These are phyloP conservation scores for Euclidia mi DNA, from an alignment of 2,888 invertebrate species.

Conservation along the genomic window DNA sequence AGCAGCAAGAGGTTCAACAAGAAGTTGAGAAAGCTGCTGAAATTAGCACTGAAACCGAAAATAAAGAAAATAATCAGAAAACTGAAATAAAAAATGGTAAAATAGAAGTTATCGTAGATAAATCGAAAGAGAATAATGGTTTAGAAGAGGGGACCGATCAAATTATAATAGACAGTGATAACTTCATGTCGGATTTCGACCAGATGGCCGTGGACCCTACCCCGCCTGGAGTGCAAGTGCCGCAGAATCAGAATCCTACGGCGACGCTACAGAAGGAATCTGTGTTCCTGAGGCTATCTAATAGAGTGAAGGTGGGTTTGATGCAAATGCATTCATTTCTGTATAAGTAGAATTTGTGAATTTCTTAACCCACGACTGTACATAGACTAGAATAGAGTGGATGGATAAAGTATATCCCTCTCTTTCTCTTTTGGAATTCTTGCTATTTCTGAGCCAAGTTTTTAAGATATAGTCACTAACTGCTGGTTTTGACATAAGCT, in stretches of 20 bases:
- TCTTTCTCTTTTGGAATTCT: too few species aligned
- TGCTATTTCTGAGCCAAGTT: too few species aligned
- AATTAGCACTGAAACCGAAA: slow-evolving; percentile 62
- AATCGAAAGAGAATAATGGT: slow-evolving; percentile 70
- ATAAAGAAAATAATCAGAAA: slow-evolving; percentile 67
- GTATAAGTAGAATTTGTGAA: too few species aligned
- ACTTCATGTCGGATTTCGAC: slow-evolving; percentile 88
- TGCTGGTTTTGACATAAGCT: too few species aligned
- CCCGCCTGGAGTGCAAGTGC: slow-evolving; percentile 71
- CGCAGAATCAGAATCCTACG: slow-evolving; percentile 74
- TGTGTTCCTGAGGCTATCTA: slow-evolving; percentile 98
- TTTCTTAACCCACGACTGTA: too few species aligned
- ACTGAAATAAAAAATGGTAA: slow-evolving; percentile 73
- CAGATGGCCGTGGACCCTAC: slow-evolving; percentile 85
- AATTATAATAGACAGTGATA: slow-evolving; percentile 83
- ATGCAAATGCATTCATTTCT: too few species aligned
- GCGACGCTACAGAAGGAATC: slow-evolving; percentile 95
- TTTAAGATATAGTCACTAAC: too few species aligned
- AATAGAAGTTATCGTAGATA: slow-evolving; percentile 67
- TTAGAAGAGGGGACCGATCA: slow-evolving; percentile 76
- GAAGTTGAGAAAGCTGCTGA: slow-evolving; percentile 69
- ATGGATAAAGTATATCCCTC: too few species aligned
- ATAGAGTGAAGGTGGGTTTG: slow-evolving; percentile 96
- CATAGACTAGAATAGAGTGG: too few species aligned
- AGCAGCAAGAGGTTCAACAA: slow-evolving; percentile 60